These are phyloP conservation scores for Saimiri boliviensis DNA, from an alignment of 2,113 vertebrate genomes.

Conservation along the genomic window DNA sequence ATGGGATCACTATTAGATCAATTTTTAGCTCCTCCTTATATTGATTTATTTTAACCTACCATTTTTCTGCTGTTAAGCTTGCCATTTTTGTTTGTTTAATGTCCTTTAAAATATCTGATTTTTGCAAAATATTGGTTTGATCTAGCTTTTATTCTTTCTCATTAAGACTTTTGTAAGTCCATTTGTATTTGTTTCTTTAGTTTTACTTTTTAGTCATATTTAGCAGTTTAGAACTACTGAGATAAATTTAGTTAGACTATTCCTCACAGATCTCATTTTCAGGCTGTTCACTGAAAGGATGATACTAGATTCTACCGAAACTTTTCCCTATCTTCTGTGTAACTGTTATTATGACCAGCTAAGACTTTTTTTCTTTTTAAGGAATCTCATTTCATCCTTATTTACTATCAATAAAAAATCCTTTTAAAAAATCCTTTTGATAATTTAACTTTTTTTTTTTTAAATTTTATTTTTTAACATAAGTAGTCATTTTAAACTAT, in stretches of 20 bases:
- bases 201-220: not conserved
- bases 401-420: not conserved
- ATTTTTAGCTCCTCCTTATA: not conserved
- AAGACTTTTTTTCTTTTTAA: not conserved
- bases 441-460: not conserved
- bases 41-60: not conserved
- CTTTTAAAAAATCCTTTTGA: not conserved
- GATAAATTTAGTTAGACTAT: not conserved
- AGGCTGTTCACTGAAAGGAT: not conserved
- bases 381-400: not conserved
- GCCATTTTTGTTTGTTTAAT: slow-evolving; percentile 3
- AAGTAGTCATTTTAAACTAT: not conserved
- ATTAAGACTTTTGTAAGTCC: not conserved
- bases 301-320: not conserved
- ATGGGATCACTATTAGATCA: not conserved
- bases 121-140: not conserved
- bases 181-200: slow-evolving; percentile 7
- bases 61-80: not conserved
- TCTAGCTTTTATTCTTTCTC: not conserved
- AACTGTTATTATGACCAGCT: not conserved
- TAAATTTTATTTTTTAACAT: not conserved
- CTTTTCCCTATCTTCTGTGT: not conserved
- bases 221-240: not conserved
- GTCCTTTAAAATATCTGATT: not conserved
- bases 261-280: not conserved